phyloP scores from a whole-genome alignment of 1,140 invertebrate genomes.

The Tetranychus urticae region DNA sequence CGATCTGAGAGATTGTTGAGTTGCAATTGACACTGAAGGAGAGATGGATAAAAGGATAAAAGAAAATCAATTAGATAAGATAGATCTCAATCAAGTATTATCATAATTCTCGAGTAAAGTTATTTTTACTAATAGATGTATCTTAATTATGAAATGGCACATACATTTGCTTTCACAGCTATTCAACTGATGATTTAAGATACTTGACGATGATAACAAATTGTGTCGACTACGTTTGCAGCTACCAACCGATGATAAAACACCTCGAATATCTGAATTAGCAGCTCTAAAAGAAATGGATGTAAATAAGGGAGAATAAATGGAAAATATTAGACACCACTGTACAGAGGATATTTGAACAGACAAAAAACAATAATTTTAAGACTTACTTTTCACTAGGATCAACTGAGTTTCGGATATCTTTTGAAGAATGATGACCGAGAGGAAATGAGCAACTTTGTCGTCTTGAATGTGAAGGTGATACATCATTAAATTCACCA shows the following conservation, averaged over 20 bases:
- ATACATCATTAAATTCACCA: neutral
- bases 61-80: neutral
- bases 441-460: neutral
- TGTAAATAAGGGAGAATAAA: no score
- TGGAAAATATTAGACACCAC: no score
- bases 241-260: no score
- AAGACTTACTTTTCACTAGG: neutral
- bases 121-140: no score
- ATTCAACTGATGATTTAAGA: no score
- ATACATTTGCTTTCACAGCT: no score
- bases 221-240: no score
- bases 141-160: no score
- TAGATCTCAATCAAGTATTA: neutral
- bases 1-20: slow-evolving; percentile 1
- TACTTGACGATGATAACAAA: no score
- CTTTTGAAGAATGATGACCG: neutral
- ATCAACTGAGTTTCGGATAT: neutral
- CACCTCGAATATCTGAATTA: no score
- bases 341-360: neutral
- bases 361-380: neutral
- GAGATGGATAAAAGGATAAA: neutral
- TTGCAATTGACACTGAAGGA: neutral
- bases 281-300: no score
- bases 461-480: neutral
- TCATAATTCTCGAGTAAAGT: no score